Conservation (phyloP, 2,797 vertebrate genomes). For the Tangara arthus region DNA sequence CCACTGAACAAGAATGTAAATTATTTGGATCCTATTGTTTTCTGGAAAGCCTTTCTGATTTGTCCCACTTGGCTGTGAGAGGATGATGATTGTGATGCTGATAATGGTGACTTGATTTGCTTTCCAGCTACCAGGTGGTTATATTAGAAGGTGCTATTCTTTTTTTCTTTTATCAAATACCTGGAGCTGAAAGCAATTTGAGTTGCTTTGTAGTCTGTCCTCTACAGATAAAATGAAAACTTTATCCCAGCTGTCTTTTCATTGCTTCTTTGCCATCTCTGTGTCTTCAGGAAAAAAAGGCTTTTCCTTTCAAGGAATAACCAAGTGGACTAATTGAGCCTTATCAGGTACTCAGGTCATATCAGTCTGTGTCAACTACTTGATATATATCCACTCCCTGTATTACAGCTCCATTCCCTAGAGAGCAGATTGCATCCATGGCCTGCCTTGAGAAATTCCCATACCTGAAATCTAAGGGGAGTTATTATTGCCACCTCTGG, state of each 20-base stretch:
- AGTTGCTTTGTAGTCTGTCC: background rate
- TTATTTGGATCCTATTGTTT: background rate
- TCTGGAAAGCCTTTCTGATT: background rate
- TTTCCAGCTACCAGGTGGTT: background rate
- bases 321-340: background rate
- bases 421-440: background rate
- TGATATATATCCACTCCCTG: background rate
- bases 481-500: background rate
- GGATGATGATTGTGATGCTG: background rate
- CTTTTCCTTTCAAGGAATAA: conserved; percentile 1
- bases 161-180: background rate
- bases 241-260: background rate
- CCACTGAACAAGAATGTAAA: background rate
- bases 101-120: background rate
- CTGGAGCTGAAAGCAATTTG: background rate
- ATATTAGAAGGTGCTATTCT: background rate
- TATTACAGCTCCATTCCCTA: background rate
- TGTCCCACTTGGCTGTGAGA: background rate
- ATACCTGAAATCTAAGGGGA: background rate
- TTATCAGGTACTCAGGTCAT: background rate
- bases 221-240: background rate
- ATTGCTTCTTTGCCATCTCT: background rate
- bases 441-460: background rate
- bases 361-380: background rate
- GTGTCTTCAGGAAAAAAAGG: background rate